Conservation (phyloP, 2,888 invertebrate genomes). For the Mystacides longicornis region DNA sequence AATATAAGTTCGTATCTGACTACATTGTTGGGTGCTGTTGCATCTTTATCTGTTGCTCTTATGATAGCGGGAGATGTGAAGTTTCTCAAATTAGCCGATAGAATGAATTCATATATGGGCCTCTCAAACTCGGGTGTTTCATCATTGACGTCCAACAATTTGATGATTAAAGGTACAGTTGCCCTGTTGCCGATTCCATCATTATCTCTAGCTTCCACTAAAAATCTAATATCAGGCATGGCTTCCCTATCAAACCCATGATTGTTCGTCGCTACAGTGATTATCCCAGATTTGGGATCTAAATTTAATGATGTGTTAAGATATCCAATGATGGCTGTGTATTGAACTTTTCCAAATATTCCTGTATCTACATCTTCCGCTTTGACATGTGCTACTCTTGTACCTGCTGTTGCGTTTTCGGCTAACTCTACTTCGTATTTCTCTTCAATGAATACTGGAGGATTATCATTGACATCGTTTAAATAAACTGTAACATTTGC, state of each 20-base stretch:
- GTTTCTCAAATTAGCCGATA: constrained; percentile 63
- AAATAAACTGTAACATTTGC: constrained; percentile 74
- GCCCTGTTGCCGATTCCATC: constrained; percentile 73
- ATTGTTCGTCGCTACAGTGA: constrained; percentile 70
- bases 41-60: constrained; percentile 77
- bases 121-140: constrained; percentile 79
- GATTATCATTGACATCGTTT: constrained; percentile 82
- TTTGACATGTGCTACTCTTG: constrained; percentile 64
- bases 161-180: constrained; percentile 64
- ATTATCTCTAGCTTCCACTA: constrained; percentile 82
- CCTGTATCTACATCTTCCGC: constrained; percentile 79
- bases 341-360: constrained; percentile 67
- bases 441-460: constrained; percentile 67
- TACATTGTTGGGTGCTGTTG: constrained; percentile 77
- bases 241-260: constrained; percentile 78
- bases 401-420: constrained; percentile 73
- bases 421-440: constrained; percentile 68
- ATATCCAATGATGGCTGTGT: constrained; percentile 68
- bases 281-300: constrained; percentile 69
- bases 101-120: constrained; percentile 69
- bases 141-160: constrained; percentile 76
- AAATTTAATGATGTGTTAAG: constrained; percentile 72
- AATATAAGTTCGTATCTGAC: constrained; percentile 76
- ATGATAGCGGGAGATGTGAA: constrained; percentile 74
- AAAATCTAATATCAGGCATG: constrained; percentile 67